These are phyloP conservation scores for Strix uralensis DNA, from an alignment of 2,113 vertebrate species.

Conservation along the genomic window DNA sequence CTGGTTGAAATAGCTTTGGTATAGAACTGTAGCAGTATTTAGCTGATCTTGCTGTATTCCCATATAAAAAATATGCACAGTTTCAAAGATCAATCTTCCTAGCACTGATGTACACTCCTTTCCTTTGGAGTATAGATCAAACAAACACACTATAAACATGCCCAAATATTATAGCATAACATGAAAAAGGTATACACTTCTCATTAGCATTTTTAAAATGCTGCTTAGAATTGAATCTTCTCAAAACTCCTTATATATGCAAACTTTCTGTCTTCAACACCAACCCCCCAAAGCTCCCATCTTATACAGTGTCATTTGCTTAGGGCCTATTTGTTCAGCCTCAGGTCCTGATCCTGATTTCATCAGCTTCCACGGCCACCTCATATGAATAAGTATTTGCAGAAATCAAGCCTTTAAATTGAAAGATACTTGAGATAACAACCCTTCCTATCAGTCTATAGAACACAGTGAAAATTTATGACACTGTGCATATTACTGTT, in stretches of 20 bases:
- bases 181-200: background rate
- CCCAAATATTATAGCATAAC: background rate
- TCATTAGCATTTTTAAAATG: background rate
- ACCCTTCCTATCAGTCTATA: background rate
- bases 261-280: background rate
- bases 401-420: background rate
- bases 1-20: constrained; percentile 46
- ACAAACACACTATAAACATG: background rate
- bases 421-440: background rate
- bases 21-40: background rate
- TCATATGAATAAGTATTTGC: background rate
- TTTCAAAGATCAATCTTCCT: constrained; percentile 21
- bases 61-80: background rate
- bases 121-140: constrained; percentile 20
- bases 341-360: background rate
- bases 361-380: background rate
- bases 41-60: constrained; percentile 1
- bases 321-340: background rate
- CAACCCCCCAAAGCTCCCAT: background rate
- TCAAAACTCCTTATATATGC: background rate
- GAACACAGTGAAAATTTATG: background rate
- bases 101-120: background rate
- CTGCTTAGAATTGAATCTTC: background rate
- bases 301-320: background rate
- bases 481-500: background rate